Evolutionary conservation across 2,888 invertebrate genomes (phyloP).

Genomic region (Exocentrus adspersus): DNA sequence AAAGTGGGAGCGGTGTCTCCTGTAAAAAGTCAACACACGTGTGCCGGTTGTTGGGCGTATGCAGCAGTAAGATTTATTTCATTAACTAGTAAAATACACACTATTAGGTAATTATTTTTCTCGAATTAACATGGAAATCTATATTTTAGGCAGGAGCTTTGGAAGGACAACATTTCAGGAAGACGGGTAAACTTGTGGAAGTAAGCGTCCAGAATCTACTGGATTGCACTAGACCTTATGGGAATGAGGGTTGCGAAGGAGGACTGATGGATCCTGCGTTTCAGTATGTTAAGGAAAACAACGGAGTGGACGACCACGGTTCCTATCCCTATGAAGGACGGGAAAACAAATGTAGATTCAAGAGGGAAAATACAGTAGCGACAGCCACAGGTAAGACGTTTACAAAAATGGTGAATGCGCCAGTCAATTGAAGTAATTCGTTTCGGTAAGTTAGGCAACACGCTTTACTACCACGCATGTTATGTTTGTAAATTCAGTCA

Average conservation of each 20-base stretch:
- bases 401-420: no score
- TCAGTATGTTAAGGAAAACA: conserved; percentile 64
- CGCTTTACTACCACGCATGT: no score
- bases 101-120: no score
- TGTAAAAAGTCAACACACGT: conserved; percentile 58
- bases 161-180: conserved; percentile 67
- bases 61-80: conserved; percentile 62
- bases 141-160: conserved; percentile 67
- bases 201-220: conserved; percentile 69
- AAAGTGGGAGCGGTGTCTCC: conserved; percentile 58
- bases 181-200: conserved; percentile 65
- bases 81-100: no score
- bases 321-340: conserved; percentile 66
- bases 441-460: no score
- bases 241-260: conserved; percentile 67
- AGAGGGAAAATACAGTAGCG: conserved; percentile 46
- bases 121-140: no score
- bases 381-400: conserved; percentile 52
- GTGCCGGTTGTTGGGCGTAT: conserved; percentile 62
- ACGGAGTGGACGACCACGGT: conserved; percentile 68
- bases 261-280: conserved; percentile 67
- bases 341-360: conserved; percentile 49
- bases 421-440: no score
- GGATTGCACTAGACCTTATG: conserved; percentile 66
- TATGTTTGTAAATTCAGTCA: no score